These are phyloP conservation scores for Hymenopus coronatus DNA, from an alignment of 2,888 invertebrate species.

Conservation along the genomic window DNA sequence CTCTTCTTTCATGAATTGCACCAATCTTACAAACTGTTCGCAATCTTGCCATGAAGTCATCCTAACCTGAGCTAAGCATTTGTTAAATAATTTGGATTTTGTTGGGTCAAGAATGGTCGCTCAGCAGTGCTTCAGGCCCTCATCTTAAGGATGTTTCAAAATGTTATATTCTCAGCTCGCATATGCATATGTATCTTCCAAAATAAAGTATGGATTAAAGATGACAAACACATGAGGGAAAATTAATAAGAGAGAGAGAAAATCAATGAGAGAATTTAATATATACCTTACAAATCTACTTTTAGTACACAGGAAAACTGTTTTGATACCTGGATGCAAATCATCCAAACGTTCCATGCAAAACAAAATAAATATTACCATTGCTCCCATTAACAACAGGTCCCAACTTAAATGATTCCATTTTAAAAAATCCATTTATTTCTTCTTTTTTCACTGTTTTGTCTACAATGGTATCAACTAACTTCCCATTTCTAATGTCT, in stretches of 20 bases:
- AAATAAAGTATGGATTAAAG: background rate
- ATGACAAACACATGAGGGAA: background rate
- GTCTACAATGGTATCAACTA: background rate
- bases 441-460: slow-evolving; percentile 17
- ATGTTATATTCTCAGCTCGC: too few species aligned
- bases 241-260: background rate
- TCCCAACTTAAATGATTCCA: slow-evolving; percentile 21
- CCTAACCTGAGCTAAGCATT: too few species aligned
- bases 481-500: background rate
- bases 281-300: background rate
- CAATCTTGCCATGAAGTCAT: too few species aligned
- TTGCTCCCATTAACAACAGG: slow-evolving; percentile 2
- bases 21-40: too few species aligned
- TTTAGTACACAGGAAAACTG: background rate
- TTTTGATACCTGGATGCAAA: background rate
- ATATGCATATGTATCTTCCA: too few species aligned
- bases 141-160: too few species aligned
- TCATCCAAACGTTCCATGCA: background rate
- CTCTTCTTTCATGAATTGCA: too few species aligned
- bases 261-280: background rate
- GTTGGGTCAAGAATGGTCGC: too few species aligned
- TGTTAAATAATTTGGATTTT: too few species aligned
- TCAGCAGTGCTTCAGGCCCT: too few species aligned
- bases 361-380: slow-evolving; percentile 7
- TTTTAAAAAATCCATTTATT: slow-evolving; percentile 12